Evolutionary conservation across 2,113 vertebrate species (phyloP).

Genomic region (Pterocles gutturalis): DNA sequence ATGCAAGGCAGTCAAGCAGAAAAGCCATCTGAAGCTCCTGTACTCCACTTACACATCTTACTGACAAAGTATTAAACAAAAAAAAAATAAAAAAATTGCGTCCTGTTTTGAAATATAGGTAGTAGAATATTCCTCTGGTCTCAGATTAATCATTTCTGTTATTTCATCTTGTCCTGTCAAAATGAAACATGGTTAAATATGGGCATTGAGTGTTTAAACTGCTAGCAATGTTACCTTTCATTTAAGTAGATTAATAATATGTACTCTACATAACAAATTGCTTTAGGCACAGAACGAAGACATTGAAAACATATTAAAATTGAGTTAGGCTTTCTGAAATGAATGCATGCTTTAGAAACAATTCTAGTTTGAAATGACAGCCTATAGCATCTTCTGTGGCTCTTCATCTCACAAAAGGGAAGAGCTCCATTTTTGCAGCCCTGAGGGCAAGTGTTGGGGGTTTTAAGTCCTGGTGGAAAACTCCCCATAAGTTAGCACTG

Average conservation of each 20-base stretch:
- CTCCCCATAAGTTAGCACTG: not conserved
- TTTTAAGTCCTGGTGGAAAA: not conserved
- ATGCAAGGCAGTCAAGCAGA: not conserved
- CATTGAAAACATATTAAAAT: slow-evolving; percentile 58
- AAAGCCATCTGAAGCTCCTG: not conserved
- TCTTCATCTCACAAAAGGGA: not conserved
- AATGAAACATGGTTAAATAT: slow-evolving; percentile 55
- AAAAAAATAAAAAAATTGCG: not conserved
- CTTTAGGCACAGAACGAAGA: slow-evolving; percentile 38
- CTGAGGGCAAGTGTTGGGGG: not conserved
- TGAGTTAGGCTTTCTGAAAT: slow-evolving; percentile 42
- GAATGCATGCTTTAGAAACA: slow-evolving; percentile 18
- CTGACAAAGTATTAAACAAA: not conserved
- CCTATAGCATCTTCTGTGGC: not conserved
- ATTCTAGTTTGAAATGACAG: not conserved
- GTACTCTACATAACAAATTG: slow-evolving; percentile 64
- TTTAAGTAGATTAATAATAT: slow-evolving; percentile 62
- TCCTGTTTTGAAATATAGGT: not conserved
- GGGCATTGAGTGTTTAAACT: slow-evolving; percentile 54
- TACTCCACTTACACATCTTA: not conserved
- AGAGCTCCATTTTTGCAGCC: not conserved
- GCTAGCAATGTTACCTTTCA: slow-evolving; percentile 55
- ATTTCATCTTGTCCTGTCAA: slow-evolving; percentile 56
- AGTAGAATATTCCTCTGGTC: slow-evolving; percentile 33
- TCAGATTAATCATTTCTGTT: slow-evolving; percentile 59